Percentiles rank a stretch among this genome's conserved stretches.
These are phyloP conservation scores for Ditylenchus weischeri DNA, from an alignment of 2,888 invertebrate species.

Conservation along the genomic window DNA sequence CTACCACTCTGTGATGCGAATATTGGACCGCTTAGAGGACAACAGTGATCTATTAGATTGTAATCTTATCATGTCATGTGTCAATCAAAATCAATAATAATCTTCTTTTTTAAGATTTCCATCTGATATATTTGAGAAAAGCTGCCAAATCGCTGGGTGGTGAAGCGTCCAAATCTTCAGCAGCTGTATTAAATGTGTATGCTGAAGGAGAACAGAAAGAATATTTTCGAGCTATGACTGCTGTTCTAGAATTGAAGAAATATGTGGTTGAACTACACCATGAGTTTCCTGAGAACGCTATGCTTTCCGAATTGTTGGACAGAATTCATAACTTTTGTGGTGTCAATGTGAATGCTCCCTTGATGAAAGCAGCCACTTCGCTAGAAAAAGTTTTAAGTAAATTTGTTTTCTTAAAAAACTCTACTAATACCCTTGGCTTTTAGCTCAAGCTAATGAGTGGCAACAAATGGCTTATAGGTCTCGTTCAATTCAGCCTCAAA, in stretches of 20 bases:
- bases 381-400: constrained; percentile 82
- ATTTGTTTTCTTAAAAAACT: constrained; percentile 2
- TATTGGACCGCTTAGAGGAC: neutral
- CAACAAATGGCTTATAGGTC: constrained; percentile 52
- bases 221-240: constrained; percentile 26
- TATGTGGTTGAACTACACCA: constrained; percentile 14
- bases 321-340: constrained; percentile 40
- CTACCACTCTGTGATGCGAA: neutral
- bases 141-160: neutral
- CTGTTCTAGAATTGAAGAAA: constrained; percentile 14
- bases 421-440: constrained; percentile 7
- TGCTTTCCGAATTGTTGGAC: constrained; percentile 39
- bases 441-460: constrained; percentile 55
- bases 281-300: constrained; percentile 40
- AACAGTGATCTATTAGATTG: neutral
- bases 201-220: constrained; percentile 26
- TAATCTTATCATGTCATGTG: neutral
- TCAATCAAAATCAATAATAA: no score
- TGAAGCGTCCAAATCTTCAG: no score
- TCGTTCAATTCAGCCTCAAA: constrained; percentile 73
- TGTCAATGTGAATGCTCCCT: constrained; percentile 67
- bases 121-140: constrained; percentile 2
- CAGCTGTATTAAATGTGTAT: constrained; percentile 33
- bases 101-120: constrained; percentile 1
- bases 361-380: constrained; percentile 83